Evolutionary conservation across 2,113 vertebrate species (phyloP).

Genomic region (Anhinga rufa): DNA sequence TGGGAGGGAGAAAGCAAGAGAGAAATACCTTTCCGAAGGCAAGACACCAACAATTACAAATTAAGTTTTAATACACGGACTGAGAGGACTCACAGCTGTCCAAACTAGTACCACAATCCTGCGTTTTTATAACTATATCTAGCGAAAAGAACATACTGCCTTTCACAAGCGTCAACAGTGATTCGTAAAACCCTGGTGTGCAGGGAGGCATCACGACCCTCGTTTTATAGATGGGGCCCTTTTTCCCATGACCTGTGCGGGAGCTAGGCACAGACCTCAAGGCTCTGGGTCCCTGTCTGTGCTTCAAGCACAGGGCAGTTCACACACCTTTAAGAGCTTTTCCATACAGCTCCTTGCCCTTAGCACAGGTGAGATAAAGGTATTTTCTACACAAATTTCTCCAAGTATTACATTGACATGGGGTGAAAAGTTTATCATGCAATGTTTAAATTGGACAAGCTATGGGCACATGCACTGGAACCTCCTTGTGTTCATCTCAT

Average conservation of each 20-base stretch:
- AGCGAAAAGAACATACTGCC: background rate
- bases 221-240: background rate
- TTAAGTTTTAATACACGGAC: background rate
- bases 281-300: no score
- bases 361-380: background rate
- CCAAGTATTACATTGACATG: rapidly evolving
- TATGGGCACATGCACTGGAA: background rate
- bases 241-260: background rate
- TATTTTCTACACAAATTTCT: background rate
- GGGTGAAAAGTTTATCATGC: background rate
- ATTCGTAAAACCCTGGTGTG: background rate
- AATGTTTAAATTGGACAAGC: background rate
- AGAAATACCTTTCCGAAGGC: background rate
- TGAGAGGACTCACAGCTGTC: background rate
- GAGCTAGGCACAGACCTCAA: background rate
- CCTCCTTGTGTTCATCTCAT: background rate
- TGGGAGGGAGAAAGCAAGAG: background rate
- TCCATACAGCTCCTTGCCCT: background rate
- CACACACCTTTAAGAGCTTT: background rate
- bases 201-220: background rate
- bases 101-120: background rate
- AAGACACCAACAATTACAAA: background rate
- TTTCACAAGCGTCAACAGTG: background rate
- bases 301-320: background rate
- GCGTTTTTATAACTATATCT: background rate